phyloP scores from a whole-genome alignment of 2,797 vertebrate genomes.

The Merluccius polli region DNA sequence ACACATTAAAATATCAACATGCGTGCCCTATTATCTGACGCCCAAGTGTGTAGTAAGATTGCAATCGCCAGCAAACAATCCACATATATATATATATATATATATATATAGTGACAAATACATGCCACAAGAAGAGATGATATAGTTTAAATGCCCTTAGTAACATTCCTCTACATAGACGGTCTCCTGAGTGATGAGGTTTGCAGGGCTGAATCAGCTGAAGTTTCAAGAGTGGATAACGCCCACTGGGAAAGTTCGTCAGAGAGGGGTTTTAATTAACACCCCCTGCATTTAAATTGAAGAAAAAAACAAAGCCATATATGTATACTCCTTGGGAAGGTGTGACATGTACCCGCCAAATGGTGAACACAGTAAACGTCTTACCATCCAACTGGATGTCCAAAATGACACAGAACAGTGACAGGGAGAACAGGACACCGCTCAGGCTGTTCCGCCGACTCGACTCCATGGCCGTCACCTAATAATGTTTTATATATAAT shows the following conservation, averaged over 20 bases:
- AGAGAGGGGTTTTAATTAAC: neutral
- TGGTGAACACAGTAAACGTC: constrained; percentile 8
- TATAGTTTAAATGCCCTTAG: neutral
- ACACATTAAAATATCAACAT: too few species aligned
- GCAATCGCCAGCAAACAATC: neutral
- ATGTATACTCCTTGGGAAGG: too few species aligned
- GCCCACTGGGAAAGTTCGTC: neutral
- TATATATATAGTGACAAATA: too few species aligned
- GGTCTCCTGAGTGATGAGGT: too few species aligned
- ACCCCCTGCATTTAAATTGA: too few species aligned
- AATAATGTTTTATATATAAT: neutral
- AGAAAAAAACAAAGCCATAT: too few species aligned
- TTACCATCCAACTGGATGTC: constrained; percentile 82
- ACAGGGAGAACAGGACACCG: constrained; percentile 76
- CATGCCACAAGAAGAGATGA: neutral
- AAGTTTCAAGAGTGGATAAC: neutral
- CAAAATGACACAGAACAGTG: constrained; percentile 80
- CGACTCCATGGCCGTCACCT: constrained; percentile 59
- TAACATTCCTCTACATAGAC: neutral
- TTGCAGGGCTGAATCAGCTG: neutral
- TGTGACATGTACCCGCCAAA: too few species aligned
- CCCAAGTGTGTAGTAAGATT: neutral
- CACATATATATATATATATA: too few species aligned
- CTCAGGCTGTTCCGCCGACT: constrained; percentile 71
- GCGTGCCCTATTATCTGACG: too few species aligned